Evolutionary conservation across 1,140 invertebrate genomes (phyloP).

Genomic region (Bombyx mandarina): DNA sequence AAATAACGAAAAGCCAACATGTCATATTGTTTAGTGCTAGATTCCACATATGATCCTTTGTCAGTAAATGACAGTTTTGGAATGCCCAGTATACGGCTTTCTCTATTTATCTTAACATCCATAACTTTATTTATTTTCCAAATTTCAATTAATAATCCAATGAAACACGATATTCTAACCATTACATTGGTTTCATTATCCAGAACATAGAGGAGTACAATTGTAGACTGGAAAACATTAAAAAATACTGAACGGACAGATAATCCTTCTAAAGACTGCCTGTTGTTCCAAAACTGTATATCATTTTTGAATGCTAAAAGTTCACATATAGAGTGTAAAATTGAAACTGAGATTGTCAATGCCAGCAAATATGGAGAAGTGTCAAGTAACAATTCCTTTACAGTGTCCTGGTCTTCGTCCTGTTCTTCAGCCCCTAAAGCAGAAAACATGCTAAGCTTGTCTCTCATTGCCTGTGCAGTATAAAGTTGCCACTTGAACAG

Average conservation of each 20-base stretch:
- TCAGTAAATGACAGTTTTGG: constrained; percentile 88
- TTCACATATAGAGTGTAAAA: constrained; percentile 98
- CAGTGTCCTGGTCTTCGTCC: constrained; percentile 95
- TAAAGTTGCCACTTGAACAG: constrained; percentile 99
- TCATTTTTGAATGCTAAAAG: constrained; percentile 99
- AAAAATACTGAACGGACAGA: constrained; percentile 99
- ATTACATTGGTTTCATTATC: constrained; percentile 99
- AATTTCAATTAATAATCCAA: constrained; percentile 97
- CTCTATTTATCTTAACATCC: constrained; percentile 86
- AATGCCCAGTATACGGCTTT: constrained; percentile 82
- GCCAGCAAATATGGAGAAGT: constrained; percentile 96
- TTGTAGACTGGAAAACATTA: constrained; percentile 96
- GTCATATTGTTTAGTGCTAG: constrained; percentile 95
- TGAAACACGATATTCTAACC: constrained; percentile 91
- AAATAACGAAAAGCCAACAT: constrained; percentile 96
- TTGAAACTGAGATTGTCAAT: constrained; percentile 92
- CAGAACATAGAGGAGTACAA: constrained; percentile 96
- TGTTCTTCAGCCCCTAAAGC: constrained; percentile 77
- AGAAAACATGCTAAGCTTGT: constrained; percentile 79
- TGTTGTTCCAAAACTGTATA: constrained; percentile 99
- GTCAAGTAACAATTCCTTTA: constrained; percentile 97
- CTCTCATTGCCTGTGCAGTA: constrained; percentile 92
- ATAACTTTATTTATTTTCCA: constrained; percentile 99
- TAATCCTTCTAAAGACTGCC: constrained; percentile 96
- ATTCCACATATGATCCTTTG: constrained; percentile 97